These are phyloP conservation scores for Dendrocincla tyrannina DNA, from an alignment of 2,797 vertebrate species.

Conservation along the genomic window DNA sequence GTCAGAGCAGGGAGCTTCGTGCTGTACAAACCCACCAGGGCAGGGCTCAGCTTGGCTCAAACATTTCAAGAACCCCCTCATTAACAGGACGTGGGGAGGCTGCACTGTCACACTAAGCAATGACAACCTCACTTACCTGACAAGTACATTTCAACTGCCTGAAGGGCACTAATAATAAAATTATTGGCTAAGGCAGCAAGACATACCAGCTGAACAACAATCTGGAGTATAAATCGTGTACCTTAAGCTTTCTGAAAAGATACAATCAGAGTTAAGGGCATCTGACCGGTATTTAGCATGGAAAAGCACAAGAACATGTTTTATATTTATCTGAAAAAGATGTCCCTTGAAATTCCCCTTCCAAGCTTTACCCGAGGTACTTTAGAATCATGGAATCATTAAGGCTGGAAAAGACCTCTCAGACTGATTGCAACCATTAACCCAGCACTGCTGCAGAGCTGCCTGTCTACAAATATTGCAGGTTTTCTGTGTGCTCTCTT, in stretches of 20 bases:
- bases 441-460: fast-evolving
- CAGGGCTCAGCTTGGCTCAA: background rate
- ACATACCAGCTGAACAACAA: background rate
- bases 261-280: background rate
- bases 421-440: background rate
- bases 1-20: background rate
- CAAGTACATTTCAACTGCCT: background rate
- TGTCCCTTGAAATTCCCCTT: background rate
- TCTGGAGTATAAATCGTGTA: fast-evolving
- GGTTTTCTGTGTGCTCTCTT: background rate
- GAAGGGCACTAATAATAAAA: background rate
- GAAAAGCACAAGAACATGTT: background rate
- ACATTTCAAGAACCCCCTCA: background rate
- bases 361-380: background rate
- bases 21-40: background rate
- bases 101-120: background rate
- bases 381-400: background rate
- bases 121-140: background rate
- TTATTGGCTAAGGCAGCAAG: background rate
- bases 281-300: background rate
- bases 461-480: background rate
- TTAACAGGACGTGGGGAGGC: background rate
- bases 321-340: background rate
- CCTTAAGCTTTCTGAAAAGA: background rate
- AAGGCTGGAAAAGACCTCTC: background rate